Conservation (phyloP, 2,797 vertebrate species). For the Notolepis coatsorum region DNA sequence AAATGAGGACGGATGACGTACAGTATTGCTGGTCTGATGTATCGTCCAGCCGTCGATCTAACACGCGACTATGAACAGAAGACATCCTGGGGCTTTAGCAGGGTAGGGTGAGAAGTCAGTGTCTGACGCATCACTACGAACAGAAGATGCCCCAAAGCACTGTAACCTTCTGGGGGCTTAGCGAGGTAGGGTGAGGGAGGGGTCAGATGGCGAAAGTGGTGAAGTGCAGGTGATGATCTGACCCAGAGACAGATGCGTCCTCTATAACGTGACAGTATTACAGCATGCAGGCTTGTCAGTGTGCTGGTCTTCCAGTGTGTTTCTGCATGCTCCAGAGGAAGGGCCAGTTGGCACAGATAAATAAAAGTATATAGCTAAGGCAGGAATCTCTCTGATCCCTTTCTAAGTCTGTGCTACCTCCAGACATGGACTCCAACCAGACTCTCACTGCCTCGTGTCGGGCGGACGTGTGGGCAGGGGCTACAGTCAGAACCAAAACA, state of each 20-base stretch:
- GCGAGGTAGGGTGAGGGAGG: too few relatives aligned
- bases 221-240: constrained; percentile 25
- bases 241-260: constrained; percentile 37
- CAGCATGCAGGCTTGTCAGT: constrained; percentile 62
- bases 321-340: constrained; percentile 65
- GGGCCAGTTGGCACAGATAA: constrained; percentile 34
- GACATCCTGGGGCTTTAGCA: constrained; percentile 1
- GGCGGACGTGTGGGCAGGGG: constrained; percentile 89
- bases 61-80: constrained; percentile 7
- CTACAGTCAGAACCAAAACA: constrained; percentile 84
- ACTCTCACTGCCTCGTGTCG: constrained; percentile 95
- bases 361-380: constrained; percentile 48
- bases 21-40: too few relatives aligned
- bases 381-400: constrained; percentile 52
- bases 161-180: too few relatives aligned
- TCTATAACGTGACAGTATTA: constrained; percentile 31
- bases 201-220: constrained; percentile 23
- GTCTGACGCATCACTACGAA: background rate
- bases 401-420: constrained; percentile 91
- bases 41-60: constrained; percentile 14
- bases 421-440: constrained; percentile 97
- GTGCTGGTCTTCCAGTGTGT: constrained; percentile 36
- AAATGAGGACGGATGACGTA: too few relatives aligned
- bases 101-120: constrained; percentile 3
- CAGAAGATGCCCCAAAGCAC: background rate